Percentiles rank a stretch among this genome's conserved stretches.
Conservation (phyloP, 2,797 vertebrate species). For the Tangara arthus region DNA sequence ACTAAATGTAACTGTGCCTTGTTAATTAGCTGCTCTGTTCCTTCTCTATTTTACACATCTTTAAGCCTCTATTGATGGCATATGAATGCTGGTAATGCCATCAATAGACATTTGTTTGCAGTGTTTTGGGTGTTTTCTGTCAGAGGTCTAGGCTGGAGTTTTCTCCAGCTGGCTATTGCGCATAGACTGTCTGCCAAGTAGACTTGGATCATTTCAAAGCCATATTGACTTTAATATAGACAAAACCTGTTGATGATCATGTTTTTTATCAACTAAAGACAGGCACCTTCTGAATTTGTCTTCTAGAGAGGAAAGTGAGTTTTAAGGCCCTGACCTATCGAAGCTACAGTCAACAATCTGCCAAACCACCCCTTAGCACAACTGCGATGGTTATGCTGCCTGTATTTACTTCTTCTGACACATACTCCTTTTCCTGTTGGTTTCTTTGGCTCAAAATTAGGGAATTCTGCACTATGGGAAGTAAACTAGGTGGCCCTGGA, state of each 20-base stretch:
- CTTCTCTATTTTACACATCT: not conserved
- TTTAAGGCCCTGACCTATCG: not conserved
- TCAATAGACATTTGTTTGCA: not conserved
- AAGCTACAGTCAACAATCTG: not conserved
- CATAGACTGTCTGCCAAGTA: not conserved
- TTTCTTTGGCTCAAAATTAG: not conserved
- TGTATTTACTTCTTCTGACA: not conserved
- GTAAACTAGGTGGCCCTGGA: not conserved
- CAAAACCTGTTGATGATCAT: conserved; percentile 28
- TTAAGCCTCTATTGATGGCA: not conserved
- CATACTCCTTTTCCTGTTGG: not conserved
- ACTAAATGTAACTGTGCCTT: not conserved
- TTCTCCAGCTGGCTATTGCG: conserved; percentile 45
- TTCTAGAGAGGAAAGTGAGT: not conserved
- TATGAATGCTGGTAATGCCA: not conserved
- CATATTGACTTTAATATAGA: conserved; percentile 26
- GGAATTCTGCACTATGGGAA: not conserved
- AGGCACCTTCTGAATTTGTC: not conserved
- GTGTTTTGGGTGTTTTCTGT: conserved; percentile 3
- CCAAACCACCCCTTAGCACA: not conserved
- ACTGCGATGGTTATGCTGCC: not conserved
- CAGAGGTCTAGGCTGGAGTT: not conserved
- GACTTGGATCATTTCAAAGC: conserved; percentile 47
- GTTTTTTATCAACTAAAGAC: not conserved
- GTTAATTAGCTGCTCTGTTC: not conserved